These are phyloP conservation scores for Lasioglossum villosulum DNA, from an alignment of 2,888 invertebrate species.

Conservation along the genomic window DNA sequence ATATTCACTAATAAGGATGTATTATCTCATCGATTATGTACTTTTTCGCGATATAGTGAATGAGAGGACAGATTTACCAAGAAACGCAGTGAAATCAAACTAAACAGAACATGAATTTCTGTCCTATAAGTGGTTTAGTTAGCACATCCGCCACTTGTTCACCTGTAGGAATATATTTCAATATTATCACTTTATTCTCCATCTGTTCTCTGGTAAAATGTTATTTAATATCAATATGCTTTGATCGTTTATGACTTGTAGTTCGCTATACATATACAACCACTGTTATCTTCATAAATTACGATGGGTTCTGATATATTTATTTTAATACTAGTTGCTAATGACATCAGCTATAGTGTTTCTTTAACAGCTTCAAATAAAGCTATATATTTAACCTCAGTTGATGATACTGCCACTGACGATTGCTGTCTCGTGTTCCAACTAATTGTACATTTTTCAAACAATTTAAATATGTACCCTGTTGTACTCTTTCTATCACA, in stretches of 20 bases:
- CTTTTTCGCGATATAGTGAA: too few species aligned
- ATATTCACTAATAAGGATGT: too few species aligned
- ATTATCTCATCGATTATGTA: too few species aligned
- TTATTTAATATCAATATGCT: constrained; percentile 3
- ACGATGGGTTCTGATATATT: not conserved
- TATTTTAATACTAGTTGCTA: not conserved
- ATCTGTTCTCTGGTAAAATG: not conserved
- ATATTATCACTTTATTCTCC: not conserved
- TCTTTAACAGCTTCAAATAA: constrained; percentile 1
- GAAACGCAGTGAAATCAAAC: too few species aligned
- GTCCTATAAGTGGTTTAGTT: too few species aligned
- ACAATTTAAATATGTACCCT: too few species aligned
- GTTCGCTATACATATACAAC: not conserved
- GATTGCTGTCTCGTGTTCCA: not conserved
- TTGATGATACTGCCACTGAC: not conserved
- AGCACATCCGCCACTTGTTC: not conserved
- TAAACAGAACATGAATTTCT: too few species aligned
- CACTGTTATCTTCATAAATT: not conserved
- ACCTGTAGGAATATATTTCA: not conserved
- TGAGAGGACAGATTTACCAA: too few species aligned
- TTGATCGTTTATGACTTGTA: not conserved
- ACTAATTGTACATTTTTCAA: too few species aligned
- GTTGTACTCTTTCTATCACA: too few species aligned
- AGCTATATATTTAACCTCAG: not conserved
- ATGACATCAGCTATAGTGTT: not conserved